Evolutionary conservation across 2,113 vertebrate genomes (phyloP), one percentile per base, ranked within the genome.

Genomic region (Bagarius yarrelli): DNA sequence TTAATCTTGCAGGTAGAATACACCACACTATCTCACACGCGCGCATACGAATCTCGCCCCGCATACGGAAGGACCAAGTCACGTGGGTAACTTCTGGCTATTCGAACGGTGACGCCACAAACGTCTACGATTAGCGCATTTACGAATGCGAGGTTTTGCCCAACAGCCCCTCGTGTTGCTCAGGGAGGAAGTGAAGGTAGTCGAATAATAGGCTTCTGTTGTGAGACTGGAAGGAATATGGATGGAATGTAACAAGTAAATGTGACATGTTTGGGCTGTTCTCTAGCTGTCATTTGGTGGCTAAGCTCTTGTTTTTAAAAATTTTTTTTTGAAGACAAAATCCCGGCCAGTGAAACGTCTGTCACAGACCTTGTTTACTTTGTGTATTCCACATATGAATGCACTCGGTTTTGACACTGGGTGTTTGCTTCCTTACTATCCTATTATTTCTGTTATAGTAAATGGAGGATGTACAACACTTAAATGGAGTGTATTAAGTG

Each of bases 1-100:
- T 78, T 83, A 83, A 79, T 79, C 84, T 85, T 81, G 61, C 70
- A 74, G 80, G 83, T 77, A 67, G 81, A 80, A 78, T 71, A 71
- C 50, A 32, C 63, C 25, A 55, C 63, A 56, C 14, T 8, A 76
- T 75, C 77, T 80, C 72, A 79, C 32, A 50, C 4, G 40, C 78
- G 73, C 34, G 36, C 69, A 69, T 76, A 55, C 55, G 78, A 67
- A 61, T 30, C 52, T 57, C 34, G 15, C 34, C 44, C 11, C 14
- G 73, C 76, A 69, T 64, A 67, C 30, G 44, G 56, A 75, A 81
- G 60, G 32, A 36, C 30, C 32, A 12, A 19, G 44, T 56, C 36
- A 50, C 47, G 57, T 57, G 56, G 40, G 61, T 34, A n/a, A 30
- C 56, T 18, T 15, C 34, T 3, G 12, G 13, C 78, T 40, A 56